Conservation (phyloP, 2,113 vertebrate genomes). For the Hippoglossus stenolepis region DNA sequence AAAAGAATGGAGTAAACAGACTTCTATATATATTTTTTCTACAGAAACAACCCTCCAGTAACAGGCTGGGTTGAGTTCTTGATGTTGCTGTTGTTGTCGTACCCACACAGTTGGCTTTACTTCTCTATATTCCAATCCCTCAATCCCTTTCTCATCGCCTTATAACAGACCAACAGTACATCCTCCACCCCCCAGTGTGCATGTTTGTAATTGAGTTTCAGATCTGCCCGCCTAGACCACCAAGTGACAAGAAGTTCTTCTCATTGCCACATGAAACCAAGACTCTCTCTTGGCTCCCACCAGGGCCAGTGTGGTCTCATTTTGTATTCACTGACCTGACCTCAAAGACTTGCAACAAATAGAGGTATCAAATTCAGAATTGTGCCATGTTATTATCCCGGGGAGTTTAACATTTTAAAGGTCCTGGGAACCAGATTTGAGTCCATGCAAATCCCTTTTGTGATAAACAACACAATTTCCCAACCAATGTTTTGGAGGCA, state of each 20-base stretch:
- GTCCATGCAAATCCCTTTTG: slow-evolving; percentile 15
- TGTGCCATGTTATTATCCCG: slow-evolving; percentile 27
- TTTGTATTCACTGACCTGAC: slow-evolving; percentile 42
- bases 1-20: slow-evolving; percentile 16
- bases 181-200: slow-evolving; percentile 34
- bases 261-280: slow-evolving; percentile 46
- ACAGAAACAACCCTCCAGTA: slow-evolving; percentile 11
- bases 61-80: slow-evolving; percentile 10
- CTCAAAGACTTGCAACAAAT: slow-evolving; percentile 32
- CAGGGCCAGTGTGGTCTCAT: slow-evolving; percentile 26
- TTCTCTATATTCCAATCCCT: not conserved
- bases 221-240: slow-evolving; percentile 30
- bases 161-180: slow-evolving; percentile 41
- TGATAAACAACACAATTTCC: slow-evolving; percentile 35
- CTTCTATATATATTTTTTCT: not conserved
- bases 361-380: slow-evolving; percentile 42
- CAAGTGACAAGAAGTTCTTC: slow-evolving; percentile 47
- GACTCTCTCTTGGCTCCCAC: slow-evolving; percentile 14
- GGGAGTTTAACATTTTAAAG: slow-evolving; percentile 24
- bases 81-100: slow-evolving; percentile 11
- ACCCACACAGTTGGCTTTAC: slow-evolving; percentile 33
- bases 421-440: slow-evolving; percentile 26
- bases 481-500: slow-evolving; percentile 19
- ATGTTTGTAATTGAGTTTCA: slow-evolving; percentile 37
- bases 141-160: slow-evolving; percentile 15